A percentile compares a stretch with the other conserved stretches of the same genome.
Evolutionary conservation across 1,140 invertebrate species (phyloP).

Genomic region (Orius laevigatus): DNA sequence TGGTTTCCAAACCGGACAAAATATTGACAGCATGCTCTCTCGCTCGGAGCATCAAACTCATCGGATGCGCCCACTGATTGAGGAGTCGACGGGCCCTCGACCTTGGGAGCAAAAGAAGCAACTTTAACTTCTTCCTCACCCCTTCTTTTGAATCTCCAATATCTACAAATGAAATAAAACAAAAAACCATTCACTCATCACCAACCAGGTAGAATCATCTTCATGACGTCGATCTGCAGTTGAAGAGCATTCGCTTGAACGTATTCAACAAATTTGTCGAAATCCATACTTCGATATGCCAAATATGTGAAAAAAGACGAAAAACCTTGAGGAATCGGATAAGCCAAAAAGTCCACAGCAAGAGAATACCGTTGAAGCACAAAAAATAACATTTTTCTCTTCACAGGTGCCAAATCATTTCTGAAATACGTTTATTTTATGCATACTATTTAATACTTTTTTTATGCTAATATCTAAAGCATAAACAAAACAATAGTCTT

Average conservation of each 20-base stretch:
- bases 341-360: conserved; percentile 59
- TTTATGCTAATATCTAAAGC: background rate
- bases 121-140: conserved; percentile 47
- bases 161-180: conserved; percentile 20
- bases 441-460: no score
- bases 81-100: conserved; percentile 56
- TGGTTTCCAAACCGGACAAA: conserved; percentile 41
- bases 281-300: conserved; percentile 55
- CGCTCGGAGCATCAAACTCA: conserved; percentile 57
- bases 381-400: conserved; percentile 15
- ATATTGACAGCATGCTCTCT: conserved; percentile 63
- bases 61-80: conserved; percentile 58
- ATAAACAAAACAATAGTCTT: no score
- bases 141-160: conserved; percentile 44
- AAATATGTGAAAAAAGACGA: conserved; percentile 73
- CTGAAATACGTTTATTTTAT: conserved; percentile 16
- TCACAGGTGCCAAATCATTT: conserved; percentile 15
- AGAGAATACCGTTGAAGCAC: conserved; percentile 42
- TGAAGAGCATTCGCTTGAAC: conserved; percentile 65
- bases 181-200: conserved; percentile 11
- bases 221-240: conserved; percentile 70
- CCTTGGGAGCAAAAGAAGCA: conserved; percentile 53
- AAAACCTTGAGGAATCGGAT: conserved; percentile 68
- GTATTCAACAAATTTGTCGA: conserved; percentile 61
- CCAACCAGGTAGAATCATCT: conserved; percentile 63